Percentiles rank a stretch among this genome's conserved stretches.
These are phyloP conservation scores for Gerris buenoi DNA, from an alignment of 1,140 invertebrate genomes.

Conservation along the genomic window DNA sequence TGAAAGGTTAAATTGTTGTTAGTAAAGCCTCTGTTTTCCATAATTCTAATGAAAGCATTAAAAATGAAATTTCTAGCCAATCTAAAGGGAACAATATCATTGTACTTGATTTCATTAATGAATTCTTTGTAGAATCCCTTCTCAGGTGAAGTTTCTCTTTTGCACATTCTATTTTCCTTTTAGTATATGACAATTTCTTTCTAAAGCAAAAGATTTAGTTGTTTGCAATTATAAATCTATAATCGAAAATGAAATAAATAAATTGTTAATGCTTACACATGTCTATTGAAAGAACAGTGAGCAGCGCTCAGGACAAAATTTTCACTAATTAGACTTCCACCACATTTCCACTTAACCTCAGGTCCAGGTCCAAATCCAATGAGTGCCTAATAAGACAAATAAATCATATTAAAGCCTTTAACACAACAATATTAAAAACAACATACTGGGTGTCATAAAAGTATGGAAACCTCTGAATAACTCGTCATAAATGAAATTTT, in stretches of 20 bases:
- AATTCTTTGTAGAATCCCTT: conserved; percentile 34
- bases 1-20: too few relatives aligned
- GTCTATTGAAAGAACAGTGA: conserved; percentile 28
- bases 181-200: neutral
- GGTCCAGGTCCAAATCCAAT: conserved; percentile 21
- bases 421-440: too few relatives aligned
- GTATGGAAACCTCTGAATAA: too few relatives aligned
- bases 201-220: conserved; percentile 14
- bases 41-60: conserved; percentile 26
- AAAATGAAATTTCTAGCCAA: conserved; percentile 25
- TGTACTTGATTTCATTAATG: conserved; percentile 29
- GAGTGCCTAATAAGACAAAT: conserved; percentile 22
- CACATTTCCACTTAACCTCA: conserved; percentile 25
- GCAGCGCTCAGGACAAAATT: conserved; percentile 35
- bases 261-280: neutral
- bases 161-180: too few relatives aligned
- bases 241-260: neutral
- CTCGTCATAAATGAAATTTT: too few relatives aligned
- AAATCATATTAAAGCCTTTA: too few relatives aligned
- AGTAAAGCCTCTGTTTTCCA: too few relatives aligned
- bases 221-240: conserved; percentile 20
- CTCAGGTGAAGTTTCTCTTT: conserved; percentile 11
- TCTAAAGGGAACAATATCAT: conserved; percentile 31
- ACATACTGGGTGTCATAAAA: too few relatives aligned
- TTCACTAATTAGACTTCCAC: conserved; percentile 35